Evolutionary conservation across 1,140 invertebrate genomes (phyloP).

Genomic region (Bombus confusus): DNA sequence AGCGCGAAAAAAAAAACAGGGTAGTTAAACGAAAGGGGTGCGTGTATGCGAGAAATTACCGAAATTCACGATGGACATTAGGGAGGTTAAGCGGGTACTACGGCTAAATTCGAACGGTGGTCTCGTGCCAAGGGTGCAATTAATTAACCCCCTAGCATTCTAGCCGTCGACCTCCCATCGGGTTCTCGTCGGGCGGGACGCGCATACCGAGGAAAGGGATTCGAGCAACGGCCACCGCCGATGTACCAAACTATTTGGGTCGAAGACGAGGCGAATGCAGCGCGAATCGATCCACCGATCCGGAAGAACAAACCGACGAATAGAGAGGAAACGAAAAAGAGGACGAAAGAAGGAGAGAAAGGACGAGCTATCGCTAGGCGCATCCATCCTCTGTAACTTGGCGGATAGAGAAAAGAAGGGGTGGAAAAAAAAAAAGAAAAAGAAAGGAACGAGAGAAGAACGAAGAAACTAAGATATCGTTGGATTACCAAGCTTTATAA

Average conservation of each 20-base stretch:
- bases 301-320: conserved; percentile 39
- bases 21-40: not conserved
- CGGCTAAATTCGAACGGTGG: conserved; percentile 63
- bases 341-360: not conserved
- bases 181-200: conserved; percentile 22
- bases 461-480: conserved; percentile 46
- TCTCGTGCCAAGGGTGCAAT: conserved; percentile 67
- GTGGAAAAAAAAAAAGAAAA: not conserved
- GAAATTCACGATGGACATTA: conserved; percentile 63
- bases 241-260: conserved; percentile 50
- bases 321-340: too few relatives aligned
- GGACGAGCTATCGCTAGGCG: not conserved
- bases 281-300: conserved; percentile 29
- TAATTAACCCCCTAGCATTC: conserved; percentile 58
- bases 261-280: conserved; percentile 42
- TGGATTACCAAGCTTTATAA: conserved; percentile 51
- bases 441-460: not conserved
- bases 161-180: conserved; percentile 6
- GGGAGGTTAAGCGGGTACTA: conserved; percentile 59
- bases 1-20: not conserved
- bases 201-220: conserved; percentile 28
- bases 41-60: conserved; percentile 45
- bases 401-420: not conserved
- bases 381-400: not conserved
- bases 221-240: conserved; percentile 20